Evolutionary conservation across 37 sponge, comb jelly and placozoan genomes (phyloP).

Genomic region (Halisarca cf. caerulea): DNA sequence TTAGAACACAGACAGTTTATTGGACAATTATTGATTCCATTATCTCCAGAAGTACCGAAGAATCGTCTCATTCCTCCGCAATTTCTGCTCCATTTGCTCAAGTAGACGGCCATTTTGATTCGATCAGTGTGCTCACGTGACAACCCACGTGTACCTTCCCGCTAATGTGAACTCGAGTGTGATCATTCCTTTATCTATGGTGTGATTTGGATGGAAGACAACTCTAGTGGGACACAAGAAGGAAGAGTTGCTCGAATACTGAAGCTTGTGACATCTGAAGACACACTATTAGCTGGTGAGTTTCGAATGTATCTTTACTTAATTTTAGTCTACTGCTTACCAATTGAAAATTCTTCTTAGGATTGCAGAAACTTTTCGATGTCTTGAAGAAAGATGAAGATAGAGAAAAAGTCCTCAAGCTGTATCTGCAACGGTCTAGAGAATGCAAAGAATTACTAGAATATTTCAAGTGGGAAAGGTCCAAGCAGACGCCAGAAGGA

Average conservation of each 20-base stretch:
- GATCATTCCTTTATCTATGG: too few species aligned
- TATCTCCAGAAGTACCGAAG: neutral
- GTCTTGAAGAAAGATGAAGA: neutral
- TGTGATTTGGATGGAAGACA: too few species aligned
- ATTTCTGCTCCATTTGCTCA: too few species aligned
- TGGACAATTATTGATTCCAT: constrained; percentile 75
- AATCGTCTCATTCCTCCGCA: neutral
- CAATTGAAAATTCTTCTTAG: neutral
- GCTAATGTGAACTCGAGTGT: too few species aligned
- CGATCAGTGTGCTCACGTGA: too few species aligned
- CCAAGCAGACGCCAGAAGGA: constrained; percentile 48
- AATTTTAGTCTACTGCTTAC: neutral
- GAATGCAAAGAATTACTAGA: constrained; percentile 46
- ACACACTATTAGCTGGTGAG: constrained; percentile 51
- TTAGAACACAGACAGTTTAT: constrained; percentile 73
- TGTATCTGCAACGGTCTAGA: constrained; percentile 35
- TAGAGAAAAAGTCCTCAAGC: neutral
- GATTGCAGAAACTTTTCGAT: constrained; percentile 46
- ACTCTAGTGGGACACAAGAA: neutral
- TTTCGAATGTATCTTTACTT: neutral
- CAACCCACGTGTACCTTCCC: too few species aligned
- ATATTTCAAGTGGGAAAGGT: constrained; percentile 46
- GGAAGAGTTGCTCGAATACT: neutral
- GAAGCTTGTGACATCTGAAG: constrained; percentile 17
- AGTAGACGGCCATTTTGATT: too few species aligned